Percentiles rank a stretch among this genome's conserved stretches.
phyloP scores from a whole-genome alignment of 2,797 vertebrate species.

The Pteronotus mesoamericanus region DNA sequence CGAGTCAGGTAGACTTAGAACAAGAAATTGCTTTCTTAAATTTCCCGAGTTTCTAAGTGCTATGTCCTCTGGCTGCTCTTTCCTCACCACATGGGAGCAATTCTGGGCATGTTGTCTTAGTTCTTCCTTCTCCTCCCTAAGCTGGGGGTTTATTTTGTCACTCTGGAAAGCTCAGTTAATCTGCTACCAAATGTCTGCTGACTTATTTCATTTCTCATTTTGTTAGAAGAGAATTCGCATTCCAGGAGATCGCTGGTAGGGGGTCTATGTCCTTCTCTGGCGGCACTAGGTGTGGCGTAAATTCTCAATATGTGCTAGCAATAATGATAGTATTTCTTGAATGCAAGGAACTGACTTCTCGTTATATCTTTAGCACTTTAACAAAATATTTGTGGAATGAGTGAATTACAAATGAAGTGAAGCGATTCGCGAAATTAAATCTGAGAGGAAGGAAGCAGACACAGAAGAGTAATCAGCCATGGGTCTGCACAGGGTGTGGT shows the following conservation, averaged over 20 bases:
- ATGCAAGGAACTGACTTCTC: not conserved
- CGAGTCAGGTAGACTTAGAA: not conserved
- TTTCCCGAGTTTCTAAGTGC: not conserved
- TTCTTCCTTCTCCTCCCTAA: not conserved
- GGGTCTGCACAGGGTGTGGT: not conserved
- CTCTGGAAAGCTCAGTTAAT: not conserved
- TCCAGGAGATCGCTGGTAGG: no score
- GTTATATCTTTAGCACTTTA: not conserved
- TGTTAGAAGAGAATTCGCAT: not conserved
- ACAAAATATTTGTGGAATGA: not conserved
- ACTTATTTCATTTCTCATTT: not conserved
- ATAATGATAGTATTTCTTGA: not conserved
- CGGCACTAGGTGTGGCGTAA: not conserved
- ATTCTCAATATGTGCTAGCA: not conserved
- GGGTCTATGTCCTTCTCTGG: no score
- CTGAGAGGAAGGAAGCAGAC: not conserved
- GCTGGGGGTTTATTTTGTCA: not conserved
- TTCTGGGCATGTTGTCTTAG: not conserved
- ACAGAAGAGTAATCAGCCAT: not conserved
- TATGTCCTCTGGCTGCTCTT: not conserved
- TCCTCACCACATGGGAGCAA: not conserved
- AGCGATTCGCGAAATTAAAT: not conserved
- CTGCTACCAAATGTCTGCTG: not conserved
- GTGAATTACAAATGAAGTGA: not conserved
- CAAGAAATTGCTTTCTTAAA: not conserved